Percentiles rank a stretch among this genome's conserved stretches.
These are phyloP conservation scores for Drosophila asahinai DNA, from an alignment of 1,140 invertebrate species.

Conservation along the genomic window DNA sequence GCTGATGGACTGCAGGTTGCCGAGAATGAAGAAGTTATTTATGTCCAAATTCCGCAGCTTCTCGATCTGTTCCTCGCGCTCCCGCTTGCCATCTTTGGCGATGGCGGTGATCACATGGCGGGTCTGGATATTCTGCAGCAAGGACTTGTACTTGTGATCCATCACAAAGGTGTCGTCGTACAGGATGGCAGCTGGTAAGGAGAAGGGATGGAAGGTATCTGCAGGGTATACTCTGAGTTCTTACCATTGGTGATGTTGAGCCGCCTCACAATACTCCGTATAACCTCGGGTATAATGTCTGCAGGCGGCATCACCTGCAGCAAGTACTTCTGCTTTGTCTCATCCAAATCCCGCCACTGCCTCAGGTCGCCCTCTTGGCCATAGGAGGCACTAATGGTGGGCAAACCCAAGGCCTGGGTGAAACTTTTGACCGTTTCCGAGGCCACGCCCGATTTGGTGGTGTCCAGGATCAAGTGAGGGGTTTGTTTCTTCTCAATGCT, in stretches of 20 bases:
- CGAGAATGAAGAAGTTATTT: constrained; percentile 94
- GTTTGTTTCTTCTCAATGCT: constrained; percentile 87
- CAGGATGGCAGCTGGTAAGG: constrained; percentile 89
- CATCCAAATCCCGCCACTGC: constrained; percentile 90
- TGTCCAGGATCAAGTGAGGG: constrained; percentile 92
- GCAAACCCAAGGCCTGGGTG: constrained; percentile 90
- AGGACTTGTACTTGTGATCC: constrained; percentile 96
- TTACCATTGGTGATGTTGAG: constrained; percentile 94
- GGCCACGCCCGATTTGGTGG: constrained; percentile 90
- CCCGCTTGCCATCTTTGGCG: constrained; percentile 86
- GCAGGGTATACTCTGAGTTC: background rate
- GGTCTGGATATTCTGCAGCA: constrained; percentile 94
- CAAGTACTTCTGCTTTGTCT: constrained; percentile 89
- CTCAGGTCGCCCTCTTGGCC: constrained; percentile 92
- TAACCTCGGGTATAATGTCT: constrained; percentile 92
- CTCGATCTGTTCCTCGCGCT: constrained; percentile 88
- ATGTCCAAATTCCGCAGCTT: constrained; percentile 92
- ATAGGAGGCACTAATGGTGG: constrained; percentile 93
- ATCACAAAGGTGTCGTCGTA: constrained; percentile 95
- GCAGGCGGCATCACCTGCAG: constrained; percentile 92
- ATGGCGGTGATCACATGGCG: constrained; percentile 92
- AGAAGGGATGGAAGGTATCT: background rate
- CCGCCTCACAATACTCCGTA: constrained; percentile 91
- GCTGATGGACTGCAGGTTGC: constrained; percentile 89
- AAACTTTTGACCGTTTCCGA: constrained; percentile 94